Evolutionary conservation across 37 sponge, comb jelly and placozoan species (phyloP), one percentile per base, ranked within the genome.

Genomic region (Cladorhizidae sp.): DNA sequence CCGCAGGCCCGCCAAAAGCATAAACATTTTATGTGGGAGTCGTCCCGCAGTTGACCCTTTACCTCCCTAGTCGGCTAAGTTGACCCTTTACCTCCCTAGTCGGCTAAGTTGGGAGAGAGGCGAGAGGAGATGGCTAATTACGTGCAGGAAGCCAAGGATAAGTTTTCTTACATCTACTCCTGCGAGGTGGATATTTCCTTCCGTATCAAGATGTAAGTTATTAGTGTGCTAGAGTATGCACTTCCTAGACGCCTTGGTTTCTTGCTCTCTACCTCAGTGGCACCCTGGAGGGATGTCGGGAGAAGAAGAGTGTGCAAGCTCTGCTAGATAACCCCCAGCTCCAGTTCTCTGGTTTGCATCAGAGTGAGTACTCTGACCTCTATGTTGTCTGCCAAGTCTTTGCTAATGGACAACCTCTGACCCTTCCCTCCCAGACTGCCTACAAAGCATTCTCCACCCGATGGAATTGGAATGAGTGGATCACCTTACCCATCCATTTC

Each of bases 381-480:
- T 91, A 88, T 40, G 93, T 98, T 26, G 77, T 86, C 40, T 86
- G 86, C 58, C 90, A 92, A 63, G 52, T 98, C 56, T 95, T 86
- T 65, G 85, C 95, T 37, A 79, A 90, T 61, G 97, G 95, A 36
- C 75, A 84, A 35, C 74, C 88, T 2, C 73, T 98, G 33, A 88
- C 93, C 42, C 85, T 96, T 2, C 95, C 99, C 2, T 69, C 85
- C 0, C 90, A 89, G 51, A 96, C 99, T 18, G 79, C 93, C 26
- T 96, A 96, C 87, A 96, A 96, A 56, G 58, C 95, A n/a, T 99
- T 99, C 81, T 79, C 86, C 43, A 90, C 77, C 2, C 67, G 93
- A 43, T 94, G 97, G 95, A 96, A 92, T 84, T 97, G 98, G 98
- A 94, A 92, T 61, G 95, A 94, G 40, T 97, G 98, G 98, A 35